Percentiles rank a stretch among this genome's conserved stretches.
Evolutionary conservation across 1,140 invertebrate genomes (phyloP).

Genomic region (Pectinophora gossypiella): DNA sequence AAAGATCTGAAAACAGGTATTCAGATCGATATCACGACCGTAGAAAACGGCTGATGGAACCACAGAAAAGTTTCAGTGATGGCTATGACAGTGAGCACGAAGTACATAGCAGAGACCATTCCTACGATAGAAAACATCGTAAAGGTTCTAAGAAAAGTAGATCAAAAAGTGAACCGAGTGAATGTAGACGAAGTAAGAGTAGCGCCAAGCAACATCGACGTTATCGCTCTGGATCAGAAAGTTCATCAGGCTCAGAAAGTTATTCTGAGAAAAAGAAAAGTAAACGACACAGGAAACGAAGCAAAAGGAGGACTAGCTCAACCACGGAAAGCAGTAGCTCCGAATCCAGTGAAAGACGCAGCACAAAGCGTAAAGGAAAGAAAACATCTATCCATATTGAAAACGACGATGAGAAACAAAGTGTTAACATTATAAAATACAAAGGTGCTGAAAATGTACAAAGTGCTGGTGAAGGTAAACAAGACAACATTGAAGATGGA

Average conservation of each 20-base stretch:
- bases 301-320: constrained; percentile 46
- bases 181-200: constrained; percentile 40
- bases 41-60: constrained; percentile 42
- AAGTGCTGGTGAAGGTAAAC: constrained; percentile 32
- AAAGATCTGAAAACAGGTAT: constrained; percentile 40
- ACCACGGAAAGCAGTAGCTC: constrained; percentile 53
- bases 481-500: constrained; percentile 26
- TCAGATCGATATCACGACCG: constrained; percentile 35
- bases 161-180: constrained; percentile 60
- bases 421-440: constrained; percentile 66
- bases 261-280: constrained; percentile 49
- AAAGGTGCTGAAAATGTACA: constrained; percentile 37
- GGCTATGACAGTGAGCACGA: constrained; percentile 67
- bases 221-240: constrained; percentile 51
- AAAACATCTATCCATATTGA: constrained; percentile 68
- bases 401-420: constrained; percentile 62
- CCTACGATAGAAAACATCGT: constrained; percentile 35
- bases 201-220: constrained; percentile 42
- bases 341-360: constrained; percentile 54
- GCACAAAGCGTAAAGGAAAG: constrained; percentile 58
- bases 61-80: constrained; percentile 72
- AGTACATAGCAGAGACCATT: constrained; percentile 29
- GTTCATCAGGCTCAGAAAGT: constrained; percentile 52
- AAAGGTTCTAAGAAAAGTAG: constrained; percentile 52
- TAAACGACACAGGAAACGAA: constrained; percentile 50